A percentile compares a stretch with the other conserved stretches of the same genome.
Evolutionary conservation across 2,113 vertebrate genomes (phyloP).

Genomic region (Bettongia penicillata): DNA sequence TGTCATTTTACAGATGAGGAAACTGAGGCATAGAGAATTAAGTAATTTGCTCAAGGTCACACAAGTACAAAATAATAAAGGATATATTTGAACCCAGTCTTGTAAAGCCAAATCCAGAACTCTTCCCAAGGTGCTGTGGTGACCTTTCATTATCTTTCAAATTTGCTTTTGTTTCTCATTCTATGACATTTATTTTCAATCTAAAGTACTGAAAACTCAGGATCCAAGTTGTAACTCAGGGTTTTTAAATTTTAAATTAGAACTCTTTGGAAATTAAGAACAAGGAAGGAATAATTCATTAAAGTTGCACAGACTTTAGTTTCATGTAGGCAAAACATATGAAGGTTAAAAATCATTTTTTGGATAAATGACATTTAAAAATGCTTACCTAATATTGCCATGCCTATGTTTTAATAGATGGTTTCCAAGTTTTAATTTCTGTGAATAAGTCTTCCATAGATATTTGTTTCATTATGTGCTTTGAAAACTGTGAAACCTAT

Average conservation of each 20-base stretch:
- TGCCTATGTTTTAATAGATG: neutral
- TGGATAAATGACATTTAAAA: slow-evolving; percentile 19
- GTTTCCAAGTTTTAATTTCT: slow-evolving; percentile 21
- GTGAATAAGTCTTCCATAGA: neutral
- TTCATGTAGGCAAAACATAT: neutral
- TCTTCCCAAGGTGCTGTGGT: neutral
- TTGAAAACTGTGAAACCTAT: neutral
- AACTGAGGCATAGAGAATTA: neutral
- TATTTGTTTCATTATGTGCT: neutral
- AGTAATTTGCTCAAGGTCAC: neutral
- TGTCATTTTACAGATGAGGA: neutral
- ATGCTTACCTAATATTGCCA: neutral
- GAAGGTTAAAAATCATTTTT: neutral
- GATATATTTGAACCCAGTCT: neutral
- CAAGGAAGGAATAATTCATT: neutral
- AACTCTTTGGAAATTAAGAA: slow-evolving; percentile 1
- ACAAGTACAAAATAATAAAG: neutral
- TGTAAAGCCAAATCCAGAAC: neutral
- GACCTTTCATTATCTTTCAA: neutral
- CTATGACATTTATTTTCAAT: neutral
- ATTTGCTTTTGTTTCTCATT: neutral
- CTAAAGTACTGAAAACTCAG: neutral
- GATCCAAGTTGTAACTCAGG: neutral
- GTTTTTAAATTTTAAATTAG: slow-evolving; percentile 19
- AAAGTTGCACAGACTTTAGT: neutral